Conservation (phyloP, 2,888 invertebrate genomes). For the Nomada hirtipes region DNA sequence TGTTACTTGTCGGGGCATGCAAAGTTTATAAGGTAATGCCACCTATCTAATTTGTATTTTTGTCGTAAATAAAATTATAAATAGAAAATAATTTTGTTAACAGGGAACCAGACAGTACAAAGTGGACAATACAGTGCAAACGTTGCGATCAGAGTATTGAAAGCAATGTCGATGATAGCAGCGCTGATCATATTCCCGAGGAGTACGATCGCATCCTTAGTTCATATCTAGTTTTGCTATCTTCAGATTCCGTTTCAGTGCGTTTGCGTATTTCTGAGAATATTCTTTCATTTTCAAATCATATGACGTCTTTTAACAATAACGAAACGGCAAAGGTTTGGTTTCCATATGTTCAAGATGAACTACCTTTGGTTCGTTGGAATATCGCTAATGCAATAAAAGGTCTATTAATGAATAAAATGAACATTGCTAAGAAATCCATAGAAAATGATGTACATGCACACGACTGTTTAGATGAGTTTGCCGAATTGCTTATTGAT, state of each 20-base stretch:
- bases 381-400: constrained; percentile 80
- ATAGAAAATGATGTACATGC: constrained; percentile 76
- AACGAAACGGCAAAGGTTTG: constrained; percentile 81
- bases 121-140: constrained; percentile 72
- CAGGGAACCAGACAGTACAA: constrained; percentile 52
- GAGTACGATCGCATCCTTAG: constrained; percentile 74
- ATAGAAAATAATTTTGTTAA: constrained; percentile 39
- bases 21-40: constrained; percentile 71
- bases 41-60: background rate
- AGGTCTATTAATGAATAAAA: constrained; percentile 77
- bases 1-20: constrained; percentile 77
- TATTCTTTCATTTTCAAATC: constrained; percentile 84
- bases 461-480: constrained; percentile 76
- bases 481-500: constrained; percentile 85
- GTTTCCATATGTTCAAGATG: constrained; percentile 82
- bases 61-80: constrained; percentile 28
- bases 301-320: constrained; percentile 82
- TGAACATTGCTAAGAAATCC: constrained; percentile 80
- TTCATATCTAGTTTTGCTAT: constrained; percentile 74
- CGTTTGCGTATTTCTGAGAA: constrained; percentile 81
- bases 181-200: constrained; percentile 32
- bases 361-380: constrained; percentile 77
- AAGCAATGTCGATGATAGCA: constrained; percentile 39
- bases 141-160: constrained; percentile 65
- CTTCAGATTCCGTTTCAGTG: constrained; percentile 73